Evolutionary conservation across 2,113 vertebrate genomes (phyloP), one percentile per base, ranked within the genome.

Genomic region (Nicator chloris): DNA sequence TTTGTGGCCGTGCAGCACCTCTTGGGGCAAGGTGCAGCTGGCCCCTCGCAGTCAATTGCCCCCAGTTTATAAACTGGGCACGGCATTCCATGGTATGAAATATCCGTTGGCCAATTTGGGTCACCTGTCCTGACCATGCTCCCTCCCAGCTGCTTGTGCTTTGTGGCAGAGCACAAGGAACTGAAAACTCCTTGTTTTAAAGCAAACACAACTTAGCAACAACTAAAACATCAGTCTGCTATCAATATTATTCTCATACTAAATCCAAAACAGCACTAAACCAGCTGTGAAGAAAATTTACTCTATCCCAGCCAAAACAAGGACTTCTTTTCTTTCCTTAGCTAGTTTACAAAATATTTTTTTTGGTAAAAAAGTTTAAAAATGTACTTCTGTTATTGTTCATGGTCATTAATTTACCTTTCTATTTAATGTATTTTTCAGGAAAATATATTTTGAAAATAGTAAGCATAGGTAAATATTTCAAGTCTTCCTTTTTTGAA

Each of bases 401-500:
- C 23, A 97, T 98, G 61, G 51, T 93, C 66, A n/a, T 95, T 96
- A 97, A 98, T 94, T 97, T 98, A 60, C 85, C 75, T 54, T 95
- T 98, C 84, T 97, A 96, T 89, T 83, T 98, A 83, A 76, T 97
- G 37, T 86, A 95, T 94, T 98, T 98, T 96, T 98, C 97, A 97
- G 94, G 86, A 45, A 95, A 97, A 69, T 56, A 95, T 96, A 80
- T 97, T 96, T 97, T 88, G 90, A 97, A 96, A 96, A n/a, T 97
- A 95, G 87, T 97, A 27, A 88, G 88, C 30, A 64, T 97, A 28
- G 76, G 94, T 98, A 94, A 97, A 96, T 88, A 68, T 82, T 91
- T 50, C 3, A 47, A 30, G 23, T 33, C 11, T 57, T 83, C 11
- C 3, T 20, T 65, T 53, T 66, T 31, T 4, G 6, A 59, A 65